phyloP scores from a whole-genome alignment of 2,797 vertebrate species.

The Esox lucius region DNA sequence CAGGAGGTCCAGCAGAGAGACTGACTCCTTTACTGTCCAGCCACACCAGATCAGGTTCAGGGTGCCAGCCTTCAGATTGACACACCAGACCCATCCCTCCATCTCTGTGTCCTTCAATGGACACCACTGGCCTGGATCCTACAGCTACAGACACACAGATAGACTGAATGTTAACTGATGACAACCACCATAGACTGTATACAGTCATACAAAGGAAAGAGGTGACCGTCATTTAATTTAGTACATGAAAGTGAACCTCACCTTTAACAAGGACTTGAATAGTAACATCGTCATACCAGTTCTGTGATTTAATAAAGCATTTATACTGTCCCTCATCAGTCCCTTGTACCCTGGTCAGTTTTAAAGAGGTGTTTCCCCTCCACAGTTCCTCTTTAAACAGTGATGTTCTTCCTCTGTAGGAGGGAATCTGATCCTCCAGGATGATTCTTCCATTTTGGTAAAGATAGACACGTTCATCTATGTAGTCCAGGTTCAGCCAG shows the following conservation, averaged over 20 bases:
- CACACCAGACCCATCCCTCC: not conserved
- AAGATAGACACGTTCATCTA: too few species aligned
- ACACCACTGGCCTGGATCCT: not conserved
- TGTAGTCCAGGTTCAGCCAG: too few species aligned
- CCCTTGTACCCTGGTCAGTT: not conserved
- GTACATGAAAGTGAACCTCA: not conserved
- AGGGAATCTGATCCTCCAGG: not conserved
- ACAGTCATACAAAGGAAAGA: too few species aligned
- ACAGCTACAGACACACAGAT: not conserved
- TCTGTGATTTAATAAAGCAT: not conserved
- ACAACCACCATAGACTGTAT: not conserved
- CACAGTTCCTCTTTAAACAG: conserved; percentile 3
- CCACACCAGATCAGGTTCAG: too few species aligned
- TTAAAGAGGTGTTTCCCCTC: not conserved
- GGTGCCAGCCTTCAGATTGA: not conserved
- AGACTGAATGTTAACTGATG: not conserved
- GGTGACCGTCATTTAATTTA: too few species aligned
- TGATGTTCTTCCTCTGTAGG: not conserved
- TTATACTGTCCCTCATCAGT: not conserved
- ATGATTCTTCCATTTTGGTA: too few species aligned
- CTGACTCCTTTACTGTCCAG: too few species aligned
- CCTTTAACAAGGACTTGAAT: not conserved
- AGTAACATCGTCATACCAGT: not conserved
- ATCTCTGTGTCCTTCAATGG: not conserved
- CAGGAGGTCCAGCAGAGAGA: too few species aligned